Percentiles rank a stretch among this genome's conserved stretches.
Evolutionary conservation across 1,140 invertebrate genomes (phyloP).

Genomic region (Acromyrmex echinatior): DNA sequence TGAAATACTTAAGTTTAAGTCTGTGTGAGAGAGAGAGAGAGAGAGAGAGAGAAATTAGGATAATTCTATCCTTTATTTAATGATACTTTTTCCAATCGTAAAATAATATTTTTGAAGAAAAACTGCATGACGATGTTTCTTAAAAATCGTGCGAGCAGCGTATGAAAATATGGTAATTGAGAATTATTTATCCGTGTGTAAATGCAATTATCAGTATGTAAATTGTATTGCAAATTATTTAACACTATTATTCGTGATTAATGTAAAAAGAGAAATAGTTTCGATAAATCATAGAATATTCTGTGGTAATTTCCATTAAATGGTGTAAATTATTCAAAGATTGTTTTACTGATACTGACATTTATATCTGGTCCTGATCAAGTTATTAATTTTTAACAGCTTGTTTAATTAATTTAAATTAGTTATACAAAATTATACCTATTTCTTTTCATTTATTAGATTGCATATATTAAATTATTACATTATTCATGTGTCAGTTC

Average conservation of each 20-base stretch:
- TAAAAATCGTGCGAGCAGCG: not conserved
- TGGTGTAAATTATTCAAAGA: conserved; percentile 47
- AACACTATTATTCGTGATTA: conserved; percentile 33
- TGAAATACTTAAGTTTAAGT: not conserved
- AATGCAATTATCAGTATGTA: conserved; percentile 14
- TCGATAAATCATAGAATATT: conserved; percentile 23
- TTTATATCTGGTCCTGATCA: conserved; percentile 19
- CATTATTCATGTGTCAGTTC: not conserved
- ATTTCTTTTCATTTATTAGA: conserved; percentile 19
- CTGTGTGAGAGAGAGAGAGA: not conserved
- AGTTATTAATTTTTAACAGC: conserved; percentile 46
- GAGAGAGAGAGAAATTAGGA: not conserved
- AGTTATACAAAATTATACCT: conserved; percentile 20
- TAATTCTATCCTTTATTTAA: not conserved
- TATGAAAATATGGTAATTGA: not conserved
- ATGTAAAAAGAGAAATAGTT: conserved; percentile 50
- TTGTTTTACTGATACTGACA: conserved; percentile 37
- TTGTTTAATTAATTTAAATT: conserved; percentile 55
- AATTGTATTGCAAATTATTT: conserved; percentile 50
- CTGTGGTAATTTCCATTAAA: conserved; percentile 49
- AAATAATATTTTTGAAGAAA: not conserved
- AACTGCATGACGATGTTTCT: not conserved
- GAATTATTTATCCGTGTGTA: conserved; percentile 6
- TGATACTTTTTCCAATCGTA: not conserved
- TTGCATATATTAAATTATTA: not conserved